These are phyloP conservation scores for Leptopilina clavipes DNA, from an alignment of 1,140 invertebrate genomes.

Conservation along the genomic window DNA sequence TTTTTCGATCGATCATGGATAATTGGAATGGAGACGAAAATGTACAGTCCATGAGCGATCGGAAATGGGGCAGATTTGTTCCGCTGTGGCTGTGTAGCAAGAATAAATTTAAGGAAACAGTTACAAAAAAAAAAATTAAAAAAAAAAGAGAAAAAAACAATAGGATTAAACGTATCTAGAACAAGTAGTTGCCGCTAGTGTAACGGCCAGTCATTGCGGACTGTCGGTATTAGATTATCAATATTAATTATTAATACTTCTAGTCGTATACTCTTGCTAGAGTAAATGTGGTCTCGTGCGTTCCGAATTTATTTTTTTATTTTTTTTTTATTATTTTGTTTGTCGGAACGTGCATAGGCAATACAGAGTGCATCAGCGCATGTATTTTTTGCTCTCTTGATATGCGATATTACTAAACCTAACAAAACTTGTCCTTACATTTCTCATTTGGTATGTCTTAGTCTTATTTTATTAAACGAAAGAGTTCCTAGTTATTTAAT, in stretches of 20 bases:
- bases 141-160: background rate
- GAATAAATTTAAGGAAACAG: slow-evolving; percentile 24
- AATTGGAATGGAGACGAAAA: slow-evolving; percentile 32
- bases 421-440: slow-evolving; percentile 71
- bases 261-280: slow-evolving; percentile 74
- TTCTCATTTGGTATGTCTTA: slow-evolving; percentile 74
- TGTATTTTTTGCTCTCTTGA: slow-evolving; percentile 68
- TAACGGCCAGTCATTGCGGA: slow-evolving; percentile 70
- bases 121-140: background rate
- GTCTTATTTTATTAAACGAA: slow-evolving; percentile 69
- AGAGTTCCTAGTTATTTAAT: slow-evolving; percentile 57
- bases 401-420: slow-evolving; percentile 71
- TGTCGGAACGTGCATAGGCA: slow-evolving; percentile 67
- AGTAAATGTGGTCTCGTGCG: slow-evolving; percentile 72
- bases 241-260: slow-evolving; percentile 75
- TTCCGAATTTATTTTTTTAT: slow-evolving; percentile 47
- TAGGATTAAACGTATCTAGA: slow-evolving; percentile 44
- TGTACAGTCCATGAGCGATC: slow-evolving; percentile 25
- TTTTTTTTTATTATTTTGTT: slow-evolving; percentile 36
- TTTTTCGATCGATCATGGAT: slow-evolving; percentile 21
- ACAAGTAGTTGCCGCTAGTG: slow-evolving; percentile 48
- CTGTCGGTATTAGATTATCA: slow-evolving; percentile 68
- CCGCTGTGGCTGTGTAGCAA: slow-evolving; percentile 34
- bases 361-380: slow-evolving; percentile 69
- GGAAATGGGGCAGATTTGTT: slow-evolving; percentile 24